Evolutionary conservation across 1,140 invertebrate species (phyloP).

Genomic region (Drosophila micromelanica): DNA sequence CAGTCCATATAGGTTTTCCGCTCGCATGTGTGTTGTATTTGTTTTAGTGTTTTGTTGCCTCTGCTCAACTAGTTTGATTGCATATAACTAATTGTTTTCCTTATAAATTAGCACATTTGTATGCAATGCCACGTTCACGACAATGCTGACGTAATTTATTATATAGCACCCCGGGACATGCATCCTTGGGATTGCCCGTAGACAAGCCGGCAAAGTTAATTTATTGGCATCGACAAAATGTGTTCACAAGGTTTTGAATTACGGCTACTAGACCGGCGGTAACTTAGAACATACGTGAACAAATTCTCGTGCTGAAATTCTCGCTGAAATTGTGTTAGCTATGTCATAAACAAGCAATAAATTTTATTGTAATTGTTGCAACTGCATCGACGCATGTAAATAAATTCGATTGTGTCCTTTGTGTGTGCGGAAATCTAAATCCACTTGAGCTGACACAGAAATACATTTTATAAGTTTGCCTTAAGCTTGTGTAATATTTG

Average conservation of each 20-base stretch:
- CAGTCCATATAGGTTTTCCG: constrained; percentile 17
- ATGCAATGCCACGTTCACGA: constrained; percentile 62
- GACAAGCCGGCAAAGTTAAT: constrained; percentile 1
- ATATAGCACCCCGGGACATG: constrained; percentile 24
- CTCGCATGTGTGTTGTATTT: constrained; percentile 36
- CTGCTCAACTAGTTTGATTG: constrained; percentile 58
- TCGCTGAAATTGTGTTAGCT: neutral
- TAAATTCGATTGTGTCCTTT: too few relatives aligned
- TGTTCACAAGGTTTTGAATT: constrained; percentile 21
- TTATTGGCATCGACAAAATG: constrained; percentile 3
- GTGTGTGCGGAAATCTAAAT: too few relatives aligned
- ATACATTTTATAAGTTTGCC: too few relatives aligned
- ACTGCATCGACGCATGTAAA: neutral
- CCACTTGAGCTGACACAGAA: too few relatives aligned
- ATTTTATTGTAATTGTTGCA: neutral
- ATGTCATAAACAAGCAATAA: constrained; percentile 1
- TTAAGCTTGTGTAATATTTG: too few relatives aligned
- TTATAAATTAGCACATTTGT: constrained; percentile 82
- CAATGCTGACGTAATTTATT: constrained; percentile 75
- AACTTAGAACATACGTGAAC: neutral
- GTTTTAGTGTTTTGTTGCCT: constrained; percentile 28
- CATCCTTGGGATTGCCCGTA: constrained; percentile 21
- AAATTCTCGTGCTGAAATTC: neutral
- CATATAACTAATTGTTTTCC: constrained; percentile 77
- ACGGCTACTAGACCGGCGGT: neutral